Evolutionary conservation across 2,888 invertebrate genomes (phyloP).

Genomic region (Aphodius sticticus): DNA sequence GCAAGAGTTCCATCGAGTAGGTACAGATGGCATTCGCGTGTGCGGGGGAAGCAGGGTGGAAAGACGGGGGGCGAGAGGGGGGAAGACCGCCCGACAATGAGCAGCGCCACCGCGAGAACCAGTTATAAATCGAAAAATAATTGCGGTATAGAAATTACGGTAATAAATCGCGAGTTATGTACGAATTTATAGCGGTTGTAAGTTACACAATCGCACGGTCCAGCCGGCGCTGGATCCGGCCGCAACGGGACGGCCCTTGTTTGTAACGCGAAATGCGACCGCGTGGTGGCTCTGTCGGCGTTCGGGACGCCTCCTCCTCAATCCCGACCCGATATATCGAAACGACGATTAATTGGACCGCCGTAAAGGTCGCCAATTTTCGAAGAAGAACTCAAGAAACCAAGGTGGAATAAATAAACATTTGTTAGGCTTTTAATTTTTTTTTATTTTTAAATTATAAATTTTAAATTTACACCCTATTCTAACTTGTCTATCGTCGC

Average conservation of each 20-base stretch:
- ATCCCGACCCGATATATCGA: neutral
- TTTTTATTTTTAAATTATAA: too few relatives aligned
- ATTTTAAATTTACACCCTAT: too few relatives aligned
- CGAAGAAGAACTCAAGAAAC: too few relatives aligned
- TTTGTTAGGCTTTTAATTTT: too few relatives aligned
- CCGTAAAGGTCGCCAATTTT: neutral
- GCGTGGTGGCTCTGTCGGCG: constrained; percentile 10
- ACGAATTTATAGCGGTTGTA: constrained; percentile 36
- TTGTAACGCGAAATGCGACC: constrained; percentile 28
- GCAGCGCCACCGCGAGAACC: constrained; percentile 19
- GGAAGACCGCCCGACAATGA: constrained; percentile 8
- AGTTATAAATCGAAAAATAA: constrained; percentile 38
- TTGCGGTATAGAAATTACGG: constrained; percentile 37
- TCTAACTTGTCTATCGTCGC: too few relatives aligned
- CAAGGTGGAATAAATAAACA: too few relatives aligned
- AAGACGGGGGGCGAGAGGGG: neutral
- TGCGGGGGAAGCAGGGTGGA: neutral
- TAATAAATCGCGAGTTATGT: constrained; percentile 37
- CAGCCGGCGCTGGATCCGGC: neutral
- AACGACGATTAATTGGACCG: neutral
- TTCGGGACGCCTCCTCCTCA: neutral
- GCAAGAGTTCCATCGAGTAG: too few relatives aligned
- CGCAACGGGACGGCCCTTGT: constrained; percentile 17
- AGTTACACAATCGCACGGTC: constrained; percentile 33
- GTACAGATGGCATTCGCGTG: too few relatives aligned